Evolutionary conservation across 1,140 invertebrate genomes (phyloP), one percentile per base, ranked within the genome.

Genomic region (Pseudomyrmex cubaensis): DNA sequence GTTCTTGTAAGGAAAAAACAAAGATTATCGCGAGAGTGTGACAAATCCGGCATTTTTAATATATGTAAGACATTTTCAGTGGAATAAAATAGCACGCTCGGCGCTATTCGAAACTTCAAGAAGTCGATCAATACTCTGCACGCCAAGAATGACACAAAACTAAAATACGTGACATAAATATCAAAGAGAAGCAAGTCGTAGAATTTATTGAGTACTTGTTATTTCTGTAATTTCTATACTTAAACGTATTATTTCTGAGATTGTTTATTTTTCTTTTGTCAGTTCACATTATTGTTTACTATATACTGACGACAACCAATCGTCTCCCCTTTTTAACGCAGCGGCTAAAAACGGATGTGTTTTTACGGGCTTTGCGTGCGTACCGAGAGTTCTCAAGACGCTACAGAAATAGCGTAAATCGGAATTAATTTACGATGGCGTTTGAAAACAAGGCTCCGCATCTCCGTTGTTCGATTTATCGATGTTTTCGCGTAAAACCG

Each of bases 401-500:
- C 8, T 8, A 17, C 66, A 80, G 76, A 80, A 80, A 80, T 80
- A 80, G 54, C 54, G 66, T 12, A 25, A 80, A 80, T 80, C 44
- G 46, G 59, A 82, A 82, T 64, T 82, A 72, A 83, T 75, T 76
- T 66, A 56, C 22, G 77, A 64, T n/a, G 35, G 15, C 56, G 59
- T n/a, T 57, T 59, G 59, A 83, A 87, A 87, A 76, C 77, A 72
- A 35, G 25, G 9, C 46, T 82, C 17, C 59, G n/a, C 17, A 56
- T 17, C n/a, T 17, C 12, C 59, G 52, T 61, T 72, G 66, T 70
- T 83, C 70, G 59, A 87, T 87, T 86, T 87, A 87, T 86, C 72
- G 78, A 25, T 87, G 78, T 86, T 86, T 87, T 87, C 78, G 15
- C 44, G 59, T 61, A 35, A 82, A 85, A 74, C 20, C 44, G 56